These are phyloP conservation scores for Drosophila yooni DNA, from an alignment of 2,888 invertebrate genomes.

Conservation along the genomic window DNA sequence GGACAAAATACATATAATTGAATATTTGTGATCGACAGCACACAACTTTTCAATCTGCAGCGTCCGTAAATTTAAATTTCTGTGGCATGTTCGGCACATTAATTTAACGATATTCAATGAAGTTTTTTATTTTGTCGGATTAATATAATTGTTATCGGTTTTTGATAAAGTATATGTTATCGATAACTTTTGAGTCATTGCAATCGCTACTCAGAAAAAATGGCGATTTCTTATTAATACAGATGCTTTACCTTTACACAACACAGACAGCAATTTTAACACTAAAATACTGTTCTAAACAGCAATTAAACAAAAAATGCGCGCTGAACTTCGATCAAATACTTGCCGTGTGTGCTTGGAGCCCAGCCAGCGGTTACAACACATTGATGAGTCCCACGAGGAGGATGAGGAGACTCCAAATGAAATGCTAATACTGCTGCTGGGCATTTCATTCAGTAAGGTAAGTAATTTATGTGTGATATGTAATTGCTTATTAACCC, in stretches of 20 bases:
- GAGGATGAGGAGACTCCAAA: conserved; percentile 80
- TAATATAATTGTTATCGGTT: conserved; percentile 19
- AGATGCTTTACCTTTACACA: conserved; percentile 73
- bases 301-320: conserved; percentile 62
- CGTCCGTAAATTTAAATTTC: too few species aligned
- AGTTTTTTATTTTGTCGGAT: neutral
- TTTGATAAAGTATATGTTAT: conserved; percentile 5
- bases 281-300: conserved; percentile 69
- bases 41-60: too few species aligned
- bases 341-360: conserved; percentile 81
- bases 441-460: conserved; percentile 75
- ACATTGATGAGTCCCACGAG: conserved; percentile 75
- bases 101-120: too few species aligned
- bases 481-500: neutral
- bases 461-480: conserved; percentile 36
- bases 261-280: conserved; percentile 75
- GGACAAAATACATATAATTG: too few species aligned
- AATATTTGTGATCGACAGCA: too few species aligned
- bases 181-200: conserved; percentile 29
- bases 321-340: conserved; percentile 72
- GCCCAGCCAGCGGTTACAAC: conserved; percentile 75
- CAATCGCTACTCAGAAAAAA: conserved; percentile 66
- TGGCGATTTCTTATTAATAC: conserved; percentile 64
- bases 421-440: conserved; percentile 77
- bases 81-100: too few species aligned